Evolutionary conservation across 1,140 invertebrate species (phyloP).

Genomic region (Lanistes nyassanus): DNA sequence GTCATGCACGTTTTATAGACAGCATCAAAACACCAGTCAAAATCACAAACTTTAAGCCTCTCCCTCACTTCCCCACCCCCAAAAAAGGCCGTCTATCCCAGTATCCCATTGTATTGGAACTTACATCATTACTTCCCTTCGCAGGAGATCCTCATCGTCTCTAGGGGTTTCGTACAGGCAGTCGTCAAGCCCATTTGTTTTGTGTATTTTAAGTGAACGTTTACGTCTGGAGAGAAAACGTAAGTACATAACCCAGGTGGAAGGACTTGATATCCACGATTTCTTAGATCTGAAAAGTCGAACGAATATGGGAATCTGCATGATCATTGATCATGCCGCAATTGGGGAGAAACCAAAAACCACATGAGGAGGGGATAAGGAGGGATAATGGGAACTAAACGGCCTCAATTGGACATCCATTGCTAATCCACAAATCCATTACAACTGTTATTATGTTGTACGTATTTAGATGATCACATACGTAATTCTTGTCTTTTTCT

Average conservation of each 20-base stretch:
- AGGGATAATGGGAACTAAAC: background rate
- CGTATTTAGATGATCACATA: background rate
- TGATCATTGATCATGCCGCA: too few relatives aligned
- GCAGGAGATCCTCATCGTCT: too few relatives aligned
- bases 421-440: background rate
- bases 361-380: background rate
- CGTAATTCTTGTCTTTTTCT: background rate
- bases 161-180: too few relatives aligned
- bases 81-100: conserved; percentile 9
- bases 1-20: too few relatives aligned
- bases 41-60: conserved; percentile 1
- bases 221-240: too few relatives aligned
- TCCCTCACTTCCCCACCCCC: conserved; percentile 3
- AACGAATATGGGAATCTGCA: too few relatives aligned
- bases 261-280: too few relatives aligned
- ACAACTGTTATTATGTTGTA: background rate
- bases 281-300: too few relatives aligned
- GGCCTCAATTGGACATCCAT: background rate
- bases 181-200: too few relatives aligned
- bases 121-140: background rate
- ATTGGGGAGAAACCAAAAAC: too few relatives aligned
- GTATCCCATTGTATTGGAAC: conserved; percentile 3
- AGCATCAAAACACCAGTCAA: background rate
- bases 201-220: too few relatives aligned
- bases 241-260: too few relatives aligned